These are phyloP conservation scores for Rhyacophila evoluta DNA, from an alignment of 2,888 invertebrate genomes.

Conservation along the genomic window DNA sequence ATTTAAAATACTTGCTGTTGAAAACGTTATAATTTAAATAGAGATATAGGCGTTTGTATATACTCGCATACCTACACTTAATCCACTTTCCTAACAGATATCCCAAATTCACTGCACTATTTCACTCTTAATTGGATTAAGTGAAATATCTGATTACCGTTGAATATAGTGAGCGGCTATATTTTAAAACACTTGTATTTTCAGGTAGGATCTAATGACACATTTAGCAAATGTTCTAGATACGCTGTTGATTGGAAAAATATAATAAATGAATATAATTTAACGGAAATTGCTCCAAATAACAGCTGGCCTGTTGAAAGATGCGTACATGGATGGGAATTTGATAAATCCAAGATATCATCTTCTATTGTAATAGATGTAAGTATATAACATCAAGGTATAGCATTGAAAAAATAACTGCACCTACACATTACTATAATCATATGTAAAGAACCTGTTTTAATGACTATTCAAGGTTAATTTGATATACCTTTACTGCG, in stretches of 20 bases:
- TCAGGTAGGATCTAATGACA: slow-evolving; percentile 58
- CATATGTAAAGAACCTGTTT: neutral
- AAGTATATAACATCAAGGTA: slow-evolving; percentile 58
- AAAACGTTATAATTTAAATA: too few relatives aligned
- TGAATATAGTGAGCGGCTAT: neutral
- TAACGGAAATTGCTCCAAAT: slow-evolving; percentile 64
- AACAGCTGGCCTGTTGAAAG: slow-evolving; percentile 74
- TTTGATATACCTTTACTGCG: too few relatives aligned
- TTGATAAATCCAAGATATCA: slow-evolving; percentile 75
- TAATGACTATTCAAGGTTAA: too few relatives aligned
- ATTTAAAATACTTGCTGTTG: too few relatives aligned
- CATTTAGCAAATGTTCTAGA: slow-evolving; percentile 78
- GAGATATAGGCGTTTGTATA: too few relatives aligned
- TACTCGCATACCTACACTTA: neutral
- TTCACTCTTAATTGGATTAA: slow-evolving; percentile 48
- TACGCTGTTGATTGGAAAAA: slow-evolving; percentile 81
- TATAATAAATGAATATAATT: slow-evolving; percentile 62
- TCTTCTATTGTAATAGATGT: slow-evolving; percentile 91
- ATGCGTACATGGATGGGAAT: slow-evolving; percentile 85
- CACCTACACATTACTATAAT: too few relatives aligned
- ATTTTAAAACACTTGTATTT: slow-evolving; percentile 32
- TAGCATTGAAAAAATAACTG: too few relatives aligned
- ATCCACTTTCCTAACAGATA: neutral
- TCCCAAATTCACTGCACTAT: slow-evolving; percentile 34
- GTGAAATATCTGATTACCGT: neutral